These are phyloP conservation scores for Rynchops niger DNA, from an alignment of 2,113 vertebrate genomes.

Conservation along the genomic window DNA sequence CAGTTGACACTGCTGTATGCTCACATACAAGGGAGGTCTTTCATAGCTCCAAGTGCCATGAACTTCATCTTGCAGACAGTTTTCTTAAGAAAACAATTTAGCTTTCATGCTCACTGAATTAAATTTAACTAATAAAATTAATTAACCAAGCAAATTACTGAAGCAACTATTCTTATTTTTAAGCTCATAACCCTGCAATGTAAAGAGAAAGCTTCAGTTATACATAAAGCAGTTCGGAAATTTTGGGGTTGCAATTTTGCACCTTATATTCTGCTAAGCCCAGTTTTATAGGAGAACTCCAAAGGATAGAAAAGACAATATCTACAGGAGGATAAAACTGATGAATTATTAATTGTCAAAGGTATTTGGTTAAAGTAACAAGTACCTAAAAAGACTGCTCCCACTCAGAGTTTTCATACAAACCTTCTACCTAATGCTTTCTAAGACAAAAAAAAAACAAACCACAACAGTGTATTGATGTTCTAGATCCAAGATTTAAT, in stretches of 20 bases:
- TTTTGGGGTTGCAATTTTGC: not conserved
- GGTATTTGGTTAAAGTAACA: not conserved
- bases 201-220: not conserved
- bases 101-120: not conserved
- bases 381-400: not conserved
- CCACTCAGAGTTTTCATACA: not conserved
- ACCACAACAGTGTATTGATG: not conserved
- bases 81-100: not conserved
- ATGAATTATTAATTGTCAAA: not conserved
- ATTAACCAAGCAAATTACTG: not conserved
- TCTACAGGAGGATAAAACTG: not conserved
- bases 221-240: not conserved
- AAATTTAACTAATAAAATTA: not conserved
- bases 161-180: not conserved
- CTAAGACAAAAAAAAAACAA: not conserved
- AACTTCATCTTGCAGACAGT: not conserved
- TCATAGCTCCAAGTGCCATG: not conserved
- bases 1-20: not conserved
- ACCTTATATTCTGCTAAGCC: not conserved
- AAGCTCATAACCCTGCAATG: not conserved
- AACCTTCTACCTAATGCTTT: not conserved
- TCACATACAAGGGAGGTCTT: not conserved
- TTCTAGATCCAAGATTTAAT: not conserved
- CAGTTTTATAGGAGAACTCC: not conserved
- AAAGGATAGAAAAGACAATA: not conserved